Conservation (phyloP, 2,113 vertebrate species). For the Hemichromis elongatus region DNA sequence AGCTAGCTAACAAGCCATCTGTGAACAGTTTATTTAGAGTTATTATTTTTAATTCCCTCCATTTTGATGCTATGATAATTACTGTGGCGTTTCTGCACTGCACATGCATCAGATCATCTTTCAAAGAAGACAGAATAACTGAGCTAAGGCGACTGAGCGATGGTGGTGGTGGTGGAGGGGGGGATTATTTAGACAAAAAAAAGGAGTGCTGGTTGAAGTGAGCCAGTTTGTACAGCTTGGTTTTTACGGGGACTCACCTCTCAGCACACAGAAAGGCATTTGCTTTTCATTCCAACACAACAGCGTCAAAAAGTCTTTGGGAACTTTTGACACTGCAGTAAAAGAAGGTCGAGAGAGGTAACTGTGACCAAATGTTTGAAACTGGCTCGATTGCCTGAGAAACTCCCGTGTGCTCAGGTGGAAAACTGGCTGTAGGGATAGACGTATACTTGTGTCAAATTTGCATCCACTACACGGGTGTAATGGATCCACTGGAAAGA, state of each 20-base stretch:
- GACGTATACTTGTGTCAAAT: not conserved
- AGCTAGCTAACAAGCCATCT: not conserved
- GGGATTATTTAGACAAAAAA: not conserved
- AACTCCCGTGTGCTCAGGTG: not conserved
- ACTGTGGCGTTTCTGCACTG: not conserved
- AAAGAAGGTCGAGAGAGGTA: not conserved
- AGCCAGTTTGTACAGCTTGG: conserved; percentile 33
- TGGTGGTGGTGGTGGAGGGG: not conserved
- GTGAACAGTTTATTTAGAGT: not conserved
- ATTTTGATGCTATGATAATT: not conserved
- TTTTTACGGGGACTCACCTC: conserved; percentile 14
- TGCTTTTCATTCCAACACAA: conserved; percentile 38
- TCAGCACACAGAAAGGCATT: conserved; percentile 28
- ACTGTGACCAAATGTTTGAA: not conserved
- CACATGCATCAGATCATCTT: not conserved
- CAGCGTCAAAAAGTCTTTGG: conserved; percentile 6
- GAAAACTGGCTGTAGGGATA: not conserved
- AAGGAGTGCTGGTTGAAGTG: not conserved
- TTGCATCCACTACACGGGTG: not conserved
- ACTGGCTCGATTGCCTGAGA: not conserved
- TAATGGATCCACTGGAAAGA: not conserved
- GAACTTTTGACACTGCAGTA: conserved; percentile 14
- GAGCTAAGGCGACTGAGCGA: not conserved
- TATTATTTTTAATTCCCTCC: not conserved
- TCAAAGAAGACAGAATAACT: not conserved